phyloP scores from a whole-genome alignment of 2,797 vertebrate genomes.

The Galago senegalensis region DNA sequence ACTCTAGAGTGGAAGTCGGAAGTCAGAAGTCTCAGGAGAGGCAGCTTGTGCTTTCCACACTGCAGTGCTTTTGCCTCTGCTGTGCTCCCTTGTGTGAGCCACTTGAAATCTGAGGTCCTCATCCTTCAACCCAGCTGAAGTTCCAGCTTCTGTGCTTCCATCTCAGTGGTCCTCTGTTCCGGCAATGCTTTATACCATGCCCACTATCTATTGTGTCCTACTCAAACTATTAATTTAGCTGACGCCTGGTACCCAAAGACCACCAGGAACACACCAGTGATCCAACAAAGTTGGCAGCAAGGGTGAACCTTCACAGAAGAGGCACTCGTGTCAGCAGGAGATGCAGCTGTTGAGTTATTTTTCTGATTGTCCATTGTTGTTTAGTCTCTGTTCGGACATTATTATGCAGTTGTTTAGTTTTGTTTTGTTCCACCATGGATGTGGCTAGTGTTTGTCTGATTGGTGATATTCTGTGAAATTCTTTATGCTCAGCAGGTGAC shows the following conservation, averaged over 20 bases:
- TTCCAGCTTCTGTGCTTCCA: background rate
- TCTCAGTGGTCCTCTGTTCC: background rate
- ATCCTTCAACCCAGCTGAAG: background rate
- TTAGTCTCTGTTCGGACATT: background rate
- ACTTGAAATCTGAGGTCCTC: background rate
- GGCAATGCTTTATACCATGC: background rate
- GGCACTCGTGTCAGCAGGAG: background rate
- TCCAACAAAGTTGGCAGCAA: background rate
- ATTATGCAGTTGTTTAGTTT: background rate
- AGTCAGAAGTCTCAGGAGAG: accelerated
- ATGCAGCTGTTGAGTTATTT: background rate
- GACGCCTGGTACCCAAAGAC: background rate
- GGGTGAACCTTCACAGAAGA: accelerated
- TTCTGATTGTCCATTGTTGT: background rate
- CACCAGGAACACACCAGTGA: background rate
- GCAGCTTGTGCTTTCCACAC: background rate
- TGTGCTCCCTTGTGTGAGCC: background rate
- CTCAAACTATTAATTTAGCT: background rate
- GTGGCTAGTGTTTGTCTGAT: background rate
- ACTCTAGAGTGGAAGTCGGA: accelerated
- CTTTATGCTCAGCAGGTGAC: background rate
- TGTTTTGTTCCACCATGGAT: background rate
- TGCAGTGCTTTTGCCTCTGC: background rate
- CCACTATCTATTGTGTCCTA: background rate
- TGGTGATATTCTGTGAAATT: background rate